Base-by-base conservation (phyloP, 2,113 vertebrate species). In the Ammodytes marinus region DNA sequence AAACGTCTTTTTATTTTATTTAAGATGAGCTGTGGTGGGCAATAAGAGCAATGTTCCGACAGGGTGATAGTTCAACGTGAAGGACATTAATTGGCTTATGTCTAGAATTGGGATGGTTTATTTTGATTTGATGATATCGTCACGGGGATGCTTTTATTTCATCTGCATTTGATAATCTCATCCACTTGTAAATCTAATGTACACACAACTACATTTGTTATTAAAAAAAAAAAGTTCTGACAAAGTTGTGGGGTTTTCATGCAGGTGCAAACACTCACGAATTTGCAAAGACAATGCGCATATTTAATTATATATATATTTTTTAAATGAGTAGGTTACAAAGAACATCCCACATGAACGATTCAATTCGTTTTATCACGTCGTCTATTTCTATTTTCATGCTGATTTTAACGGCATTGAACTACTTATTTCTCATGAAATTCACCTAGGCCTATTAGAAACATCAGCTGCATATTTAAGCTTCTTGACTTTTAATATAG, bases 161-260 rank as follows among this genome's bases (percentile, higher is more conserved):
- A 63, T 89, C 75, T 84, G 69, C 81, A 45, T 72, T 75, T 67
- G 54, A 88, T 84, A 77, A 86, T 86, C 71, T 79, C 50, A 67
- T 27, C 74, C 67, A 50, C 52, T 42, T 82, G 73, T 86, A 66
- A 82, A 79, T 79, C 17, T 54, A 61, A 74, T 66, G 69, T 76
- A 58, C 55, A 78, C 47, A 52, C 13, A 35, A 76, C 52, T 64
- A 68, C 17, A 67, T 65, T 68, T 77, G 45, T 75, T 17, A 82
- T 79, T 79, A 66, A 70, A 77, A 77, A 73, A 54, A 8, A 53
- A 1, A 50, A 14, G 10, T 75, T 79, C 46, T 80, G 67, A 27
- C 9, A 79, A 78, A 80, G 35, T 76, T 78, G 61, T 82, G 63
- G 65, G 65, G 63, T 67, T 77, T 77, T 79, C 58, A 65, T 70